These are phyloP conservation scores for Morus bassanus DNA, from an alignment of 2,797 vertebrate genomes.

Conservation along the genomic window DNA sequence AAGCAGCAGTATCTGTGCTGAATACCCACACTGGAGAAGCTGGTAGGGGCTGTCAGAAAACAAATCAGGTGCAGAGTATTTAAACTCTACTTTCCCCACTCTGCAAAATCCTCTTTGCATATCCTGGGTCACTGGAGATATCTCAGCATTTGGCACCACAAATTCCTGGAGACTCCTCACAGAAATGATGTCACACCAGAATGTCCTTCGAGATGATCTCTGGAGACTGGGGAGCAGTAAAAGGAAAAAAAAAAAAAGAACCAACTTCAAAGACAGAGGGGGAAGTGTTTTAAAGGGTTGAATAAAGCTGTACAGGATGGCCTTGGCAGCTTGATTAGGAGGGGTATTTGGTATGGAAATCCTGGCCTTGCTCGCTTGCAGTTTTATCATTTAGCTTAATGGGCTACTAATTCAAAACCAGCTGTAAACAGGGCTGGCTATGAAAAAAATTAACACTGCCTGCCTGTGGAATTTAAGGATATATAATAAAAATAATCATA, in stretches of 20 bases:
- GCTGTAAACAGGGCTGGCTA: conserved; percentile 26
- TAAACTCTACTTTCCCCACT: not conserved
- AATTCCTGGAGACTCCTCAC: not conserved
- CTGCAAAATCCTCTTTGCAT: not conserved
- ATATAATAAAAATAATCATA: conserved; percentile 49
- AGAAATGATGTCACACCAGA: not conserved
- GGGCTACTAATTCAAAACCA: conserved; percentile 49
- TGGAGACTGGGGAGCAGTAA: conserved; percentile 8
- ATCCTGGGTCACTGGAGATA: not conserved
- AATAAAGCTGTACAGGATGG: not conserved
- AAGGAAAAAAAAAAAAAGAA: not conserved
- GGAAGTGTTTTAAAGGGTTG: not conserved
- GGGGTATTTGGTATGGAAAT: conserved; percentile 23
- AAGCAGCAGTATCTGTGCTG: not conserved
- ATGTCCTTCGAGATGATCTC: not conserved
- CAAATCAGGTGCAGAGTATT: not conserved
- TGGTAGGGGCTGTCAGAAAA: conserved; percentile 13
- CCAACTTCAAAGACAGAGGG: not conserved
- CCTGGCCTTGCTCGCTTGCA: not conserved
- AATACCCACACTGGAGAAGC: not conserved
- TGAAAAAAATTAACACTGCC: conserved; percentile 42
- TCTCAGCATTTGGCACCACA: not conserved
- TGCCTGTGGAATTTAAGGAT: conserved; percentile 42
- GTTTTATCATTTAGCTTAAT: conserved; percentile 65
- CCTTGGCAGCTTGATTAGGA: conserved; percentile 26